Evolutionary conservation across 2,888 invertebrate species (phyloP).

Genomic region (Limenitis camilla): DNA sequence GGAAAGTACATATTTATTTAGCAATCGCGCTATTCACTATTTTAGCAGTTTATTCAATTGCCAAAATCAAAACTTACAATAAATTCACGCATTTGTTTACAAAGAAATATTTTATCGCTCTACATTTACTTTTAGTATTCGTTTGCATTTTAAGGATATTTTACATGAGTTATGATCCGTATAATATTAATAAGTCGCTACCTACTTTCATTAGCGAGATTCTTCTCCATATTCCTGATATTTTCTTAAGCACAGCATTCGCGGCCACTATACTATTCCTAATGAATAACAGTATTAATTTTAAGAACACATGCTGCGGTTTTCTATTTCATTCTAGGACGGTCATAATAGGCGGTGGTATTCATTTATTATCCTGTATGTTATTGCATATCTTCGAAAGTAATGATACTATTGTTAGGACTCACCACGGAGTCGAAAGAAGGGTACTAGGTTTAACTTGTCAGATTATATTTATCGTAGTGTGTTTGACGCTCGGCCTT

Average conservation of each 20-base stretch:
- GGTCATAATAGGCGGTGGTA: constrained; percentile 83
- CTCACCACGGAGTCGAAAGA: constrained; percentile 63
- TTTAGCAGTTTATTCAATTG: constrained; percentile 87
- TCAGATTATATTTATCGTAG: constrained; percentile 89
- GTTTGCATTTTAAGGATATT: constrained; percentile 89
- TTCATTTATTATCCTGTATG: constrained; percentile 87
- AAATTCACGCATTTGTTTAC: constrained; percentile 90
- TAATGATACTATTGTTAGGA: constrained; percentile 65
- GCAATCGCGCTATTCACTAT: constrained; percentile 89
- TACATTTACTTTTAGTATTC: constrained; percentile 87
- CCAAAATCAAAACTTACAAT: constrained; percentile 89
- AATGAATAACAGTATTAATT: constrained; percentile 84
- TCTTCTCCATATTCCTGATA: constrained; percentile 88
- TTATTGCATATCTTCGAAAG: constrained; percentile 86
- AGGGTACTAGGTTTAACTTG: constrained; percentile 83
- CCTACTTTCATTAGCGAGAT: constrained; percentile 86
- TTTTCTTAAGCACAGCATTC: constrained; percentile 91
- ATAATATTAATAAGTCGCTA: constrained; percentile 88
- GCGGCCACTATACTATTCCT: constrained; percentile 90
- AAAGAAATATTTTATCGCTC: constrained; percentile 89
- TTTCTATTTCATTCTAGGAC: constrained; percentile 85
- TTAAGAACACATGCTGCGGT: constrained; percentile 81
- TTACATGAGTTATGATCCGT: constrained; percentile 93
- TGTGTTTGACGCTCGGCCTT: constrained; percentile 87
- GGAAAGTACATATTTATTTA: constrained; percentile 93